Base-by-base conservation (phyloP, 2,888 invertebrate species). In the Melanargia galathea region DNA sequence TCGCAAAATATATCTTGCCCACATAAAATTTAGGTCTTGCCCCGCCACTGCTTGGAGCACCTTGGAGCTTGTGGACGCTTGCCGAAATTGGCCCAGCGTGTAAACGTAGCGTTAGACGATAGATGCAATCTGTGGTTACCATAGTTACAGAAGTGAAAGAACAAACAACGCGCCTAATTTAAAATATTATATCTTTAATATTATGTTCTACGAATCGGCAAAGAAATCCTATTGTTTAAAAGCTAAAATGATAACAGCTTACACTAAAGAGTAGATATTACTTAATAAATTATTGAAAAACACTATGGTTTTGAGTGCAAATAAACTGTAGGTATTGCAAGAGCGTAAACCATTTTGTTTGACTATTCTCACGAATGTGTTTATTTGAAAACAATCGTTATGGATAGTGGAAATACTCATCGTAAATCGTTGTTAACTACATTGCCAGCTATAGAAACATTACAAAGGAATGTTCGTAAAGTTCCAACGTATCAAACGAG, bases 391-490 rank as follows among this genome's bases (percentile, higher is more conserved):
- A 2, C n/a, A 10, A 24, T 45, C 13, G 10, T 18, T 35, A 70
- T 67, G 64, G 68, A 67, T 11, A 68, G 62, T 43, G 63, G 63
- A 26, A 64, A 67, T 59, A 16, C 60, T 13, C 76, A 64, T 64
- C 76, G 76, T 24, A 76, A 72, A 60, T 66, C 70, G 8, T 55
- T 65, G 2, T 63, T 75, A 16, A 70, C 73, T 22, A 77, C 79
- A 45, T 77, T 91, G 61, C 90, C 90, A 43, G 87, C 90, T 1
- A 84, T 90, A 63, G 85, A 89, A 70, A 85, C 80, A 13, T 67
- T 90, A 45, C 88, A 89, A 67, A 79, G 86, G 69, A 90, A 90
- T 81, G 77, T 87, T 51, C 79, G 78, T 22, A 71, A 78, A 69
- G 81, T 78, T 18, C 90, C 90, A 2, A 84, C 81, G 10, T 66